These are phyloP conservation scores for Melanotaenia trifasciata DNA, from an alignment of 2,797 vertebrate species.

Conservation along the genomic window DNA sequence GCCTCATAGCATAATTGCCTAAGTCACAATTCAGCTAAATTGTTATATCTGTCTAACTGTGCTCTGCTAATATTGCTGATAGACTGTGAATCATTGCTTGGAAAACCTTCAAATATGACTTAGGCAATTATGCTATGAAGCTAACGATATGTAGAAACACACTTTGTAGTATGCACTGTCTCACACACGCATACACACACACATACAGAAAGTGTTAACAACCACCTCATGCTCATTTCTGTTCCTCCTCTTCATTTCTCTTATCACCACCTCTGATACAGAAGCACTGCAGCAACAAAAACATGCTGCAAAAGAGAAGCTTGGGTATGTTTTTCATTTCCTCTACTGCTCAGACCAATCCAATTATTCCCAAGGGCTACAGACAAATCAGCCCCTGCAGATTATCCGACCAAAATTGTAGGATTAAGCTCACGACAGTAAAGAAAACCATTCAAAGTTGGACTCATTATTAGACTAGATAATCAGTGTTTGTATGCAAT, in stretches of 20 bases:
- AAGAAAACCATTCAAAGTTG: conserved; percentile 14
- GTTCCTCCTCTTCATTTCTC: conserved; percentile 25
- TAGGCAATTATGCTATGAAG: no score
- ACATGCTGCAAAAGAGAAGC: conserved; percentile 26
- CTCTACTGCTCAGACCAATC: conserved; percentile 39
- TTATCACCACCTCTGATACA: conserved; percentile 29
- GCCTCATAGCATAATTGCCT: no score
- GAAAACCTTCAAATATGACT: no score
- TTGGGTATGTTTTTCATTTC: conserved; percentile 51
- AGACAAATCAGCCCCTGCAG: conserved; percentile 47
- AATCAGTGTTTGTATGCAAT: conserved; percentile 12
- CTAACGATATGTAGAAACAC: conserved; percentile 31
- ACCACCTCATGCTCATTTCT: conserved; percentile 15
- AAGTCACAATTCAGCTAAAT: no score
- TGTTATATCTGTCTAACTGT: no score
- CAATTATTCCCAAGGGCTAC: conserved; percentile 40
- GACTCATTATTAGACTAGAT: conserved; percentile 29
- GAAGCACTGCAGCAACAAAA: conserved; percentile 18
- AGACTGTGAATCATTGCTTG: no score
- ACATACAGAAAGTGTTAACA: conserved; percentile 5
- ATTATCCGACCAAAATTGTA: conserved; percentile 36
- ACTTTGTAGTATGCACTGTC: conserved; percentile 5
- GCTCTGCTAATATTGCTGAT: no score
- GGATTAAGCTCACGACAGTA: conserved; percentile 14
- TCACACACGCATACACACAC: not conserved